Percentiles rank a stretch among this genome's conserved stretches.
Conservation (phyloP, 2,113 vertebrate species). For the Shinisaurus crocodilurus region DNA sequence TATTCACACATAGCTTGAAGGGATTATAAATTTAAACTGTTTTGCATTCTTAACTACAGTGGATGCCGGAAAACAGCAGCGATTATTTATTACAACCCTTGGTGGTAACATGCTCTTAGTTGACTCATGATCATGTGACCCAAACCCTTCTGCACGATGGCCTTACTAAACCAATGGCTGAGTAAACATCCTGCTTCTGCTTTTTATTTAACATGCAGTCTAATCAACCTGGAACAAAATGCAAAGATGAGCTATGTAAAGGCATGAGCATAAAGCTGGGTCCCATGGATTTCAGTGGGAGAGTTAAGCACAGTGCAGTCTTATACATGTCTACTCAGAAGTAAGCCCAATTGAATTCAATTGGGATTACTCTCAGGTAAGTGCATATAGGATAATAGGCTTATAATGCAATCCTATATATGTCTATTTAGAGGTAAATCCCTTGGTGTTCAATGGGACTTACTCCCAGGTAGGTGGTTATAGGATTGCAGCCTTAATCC, state of each 20-base stretch:
- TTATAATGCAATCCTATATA: too few relatives aligned
- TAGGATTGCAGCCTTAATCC: not conserved
- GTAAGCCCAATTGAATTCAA: not conserved
- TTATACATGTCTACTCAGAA: not conserved
- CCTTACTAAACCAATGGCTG: conserved; percentile 41
- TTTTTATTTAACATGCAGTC: not conserved
- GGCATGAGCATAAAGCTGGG: not conserved
- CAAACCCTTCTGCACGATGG: conserved; percentile 30
- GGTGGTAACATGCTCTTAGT: conserved; percentile 39
- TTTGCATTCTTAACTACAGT: conserved; percentile 48
- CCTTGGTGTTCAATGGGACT: not conserved
- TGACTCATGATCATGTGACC: conserved; percentile 53
- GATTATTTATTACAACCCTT: conserved; percentile 53
- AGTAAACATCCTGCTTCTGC: conserved; percentile 52
- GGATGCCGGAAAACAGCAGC: conserved; percentile 44
- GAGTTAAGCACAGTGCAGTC: not conserved
- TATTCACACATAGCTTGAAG: conserved; percentile 58
- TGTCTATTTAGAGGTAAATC: too few relatives aligned
- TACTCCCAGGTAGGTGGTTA: not conserved
- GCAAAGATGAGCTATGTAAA: conserved; percentile 30
- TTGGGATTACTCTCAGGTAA: too few relatives aligned
- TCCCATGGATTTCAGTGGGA: not conserved
- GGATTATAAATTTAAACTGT: conserved; percentile 48
- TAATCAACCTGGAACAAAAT: not conserved
- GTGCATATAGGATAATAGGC: too few relatives aligned